phyloP scores from a whole-genome alignment of 2,113 vertebrate species.

The Camelus dromedarius region DNA sequence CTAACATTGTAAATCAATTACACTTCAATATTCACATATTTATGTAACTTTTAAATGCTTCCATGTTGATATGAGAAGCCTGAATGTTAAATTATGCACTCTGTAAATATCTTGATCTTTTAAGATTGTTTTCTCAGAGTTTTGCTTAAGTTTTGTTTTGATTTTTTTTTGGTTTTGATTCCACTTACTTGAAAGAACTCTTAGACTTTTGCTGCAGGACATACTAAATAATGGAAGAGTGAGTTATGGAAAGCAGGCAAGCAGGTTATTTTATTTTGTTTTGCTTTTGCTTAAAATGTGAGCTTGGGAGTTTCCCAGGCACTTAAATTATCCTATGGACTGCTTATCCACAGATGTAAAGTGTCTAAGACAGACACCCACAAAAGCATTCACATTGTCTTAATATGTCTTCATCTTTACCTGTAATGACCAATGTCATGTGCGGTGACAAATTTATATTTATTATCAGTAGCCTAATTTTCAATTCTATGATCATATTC shows the following conservation, averaged over 20 bases:
- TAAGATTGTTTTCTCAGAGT: background rate
- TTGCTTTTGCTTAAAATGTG: background rate
- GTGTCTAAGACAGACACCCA: background rate
- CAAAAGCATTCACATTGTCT: background rate
- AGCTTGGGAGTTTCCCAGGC: background rate
- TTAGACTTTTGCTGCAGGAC: background rate
- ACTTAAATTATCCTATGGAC: background rate
- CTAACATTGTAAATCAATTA: too few relatives aligned
- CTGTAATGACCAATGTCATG: background rate
- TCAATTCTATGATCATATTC: background rate
- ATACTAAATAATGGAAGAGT: slow-evolving; percentile 28
- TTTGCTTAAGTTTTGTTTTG: slow-evolving; percentile 28
- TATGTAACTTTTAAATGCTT: slow-evolving; percentile 65
- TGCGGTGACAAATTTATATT: background rate
- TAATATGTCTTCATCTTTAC: background rate
- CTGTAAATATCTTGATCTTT: slow-evolving; percentile 58
- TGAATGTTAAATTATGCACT: slow-evolving; percentile 60
- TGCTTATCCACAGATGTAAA: background rate
- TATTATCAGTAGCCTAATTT: background rate
- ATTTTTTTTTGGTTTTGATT: slow-evolving; percentile 22
- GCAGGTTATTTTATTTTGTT: slow-evolving; percentile 16
- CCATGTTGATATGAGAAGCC: slow-evolving; percentile 41
- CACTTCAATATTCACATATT: background rate
- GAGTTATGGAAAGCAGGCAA: background rate
- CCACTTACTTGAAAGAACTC: background rate